phyloP scores from a whole-genome alignment of 92 coral and sea anemone genomes.

The Porites rus region DNA sequence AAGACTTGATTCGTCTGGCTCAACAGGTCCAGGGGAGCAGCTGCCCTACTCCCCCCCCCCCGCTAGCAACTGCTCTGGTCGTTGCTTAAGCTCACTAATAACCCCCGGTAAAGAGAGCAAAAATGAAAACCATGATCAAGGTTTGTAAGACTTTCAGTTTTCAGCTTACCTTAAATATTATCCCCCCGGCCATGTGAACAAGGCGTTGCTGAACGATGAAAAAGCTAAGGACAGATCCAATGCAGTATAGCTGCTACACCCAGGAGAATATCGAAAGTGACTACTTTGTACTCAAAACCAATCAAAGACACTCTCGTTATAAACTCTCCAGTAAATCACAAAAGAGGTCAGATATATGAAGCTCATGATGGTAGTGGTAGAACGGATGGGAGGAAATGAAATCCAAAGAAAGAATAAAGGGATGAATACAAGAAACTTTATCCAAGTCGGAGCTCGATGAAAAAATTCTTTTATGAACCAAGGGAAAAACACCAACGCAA shows the following conservation, averaged over 20 bases:
- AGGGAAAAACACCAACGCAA: no score
- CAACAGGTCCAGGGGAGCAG: no score
- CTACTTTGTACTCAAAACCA: neutral
- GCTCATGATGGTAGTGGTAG: neutral
- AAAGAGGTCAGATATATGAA: constrained; percentile 16
- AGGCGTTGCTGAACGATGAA: constrained; percentile 4
- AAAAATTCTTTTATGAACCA: no score
- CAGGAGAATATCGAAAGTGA: neutral
- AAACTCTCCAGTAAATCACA: constrained; percentile 34
- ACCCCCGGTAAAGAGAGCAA: no score
- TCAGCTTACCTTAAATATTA: constrained; percentile 20
- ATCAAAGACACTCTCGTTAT: neutral
- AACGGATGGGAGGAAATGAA: constrained; percentile 22
- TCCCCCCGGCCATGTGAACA: neutral
- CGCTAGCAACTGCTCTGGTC: no score
- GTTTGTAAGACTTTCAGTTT: no score
- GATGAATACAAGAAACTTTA: neutral
- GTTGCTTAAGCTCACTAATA: no score
- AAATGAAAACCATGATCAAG: no score
- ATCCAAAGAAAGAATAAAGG: neutral
- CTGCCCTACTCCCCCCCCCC: no score
- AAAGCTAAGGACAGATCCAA: neutral
- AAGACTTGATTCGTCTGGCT: no score
- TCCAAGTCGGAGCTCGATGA: neutral
- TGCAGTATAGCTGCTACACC: neutral